These are phyloP conservation scores for Atta colombica DNA, from an alignment of 1,140 invertebrate species.

Conservation along the genomic window DNA sequence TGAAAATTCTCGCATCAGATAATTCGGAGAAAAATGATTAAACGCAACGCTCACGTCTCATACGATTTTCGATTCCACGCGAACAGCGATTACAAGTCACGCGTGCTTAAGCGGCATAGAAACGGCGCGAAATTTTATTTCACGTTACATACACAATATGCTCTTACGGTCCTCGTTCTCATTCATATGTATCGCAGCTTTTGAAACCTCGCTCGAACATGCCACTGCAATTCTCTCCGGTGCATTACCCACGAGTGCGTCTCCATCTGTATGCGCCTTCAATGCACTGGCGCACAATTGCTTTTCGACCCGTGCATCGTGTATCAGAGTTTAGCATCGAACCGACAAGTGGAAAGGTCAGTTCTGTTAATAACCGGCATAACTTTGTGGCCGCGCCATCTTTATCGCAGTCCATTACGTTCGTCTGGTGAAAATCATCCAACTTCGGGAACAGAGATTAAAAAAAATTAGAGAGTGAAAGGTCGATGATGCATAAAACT, in stretches of 20 bases:
- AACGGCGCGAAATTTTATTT: constrained; percentile 24
- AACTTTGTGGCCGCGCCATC: too few species aligned
- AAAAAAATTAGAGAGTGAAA: too few species aligned
- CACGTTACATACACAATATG: neutral
- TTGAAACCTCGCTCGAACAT: constrained; percentile 56
- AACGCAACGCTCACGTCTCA: neutral
- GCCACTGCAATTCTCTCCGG: constrained; percentile 59
- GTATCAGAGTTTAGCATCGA: constrained; percentile 33
- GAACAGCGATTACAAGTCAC: neutral
- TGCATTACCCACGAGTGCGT: constrained; percentile 42
- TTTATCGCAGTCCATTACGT: too few species aligned
- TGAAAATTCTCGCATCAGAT: neutral
- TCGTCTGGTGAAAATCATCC: neutral
- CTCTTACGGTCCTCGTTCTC: constrained; percentile 25
- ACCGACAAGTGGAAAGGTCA: constrained; percentile 67
- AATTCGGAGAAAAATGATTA: neutral
- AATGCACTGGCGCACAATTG: constrained; percentile 54
- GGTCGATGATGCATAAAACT: too few species aligned
- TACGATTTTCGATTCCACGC: neutral
- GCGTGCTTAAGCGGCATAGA: constrained; percentile 19
- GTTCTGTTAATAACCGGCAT: constrained; percentile 55
- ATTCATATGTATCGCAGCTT: constrained; percentile 57
- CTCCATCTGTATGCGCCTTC: constrained; percentile 16
- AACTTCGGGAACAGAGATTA: too few species aligned
- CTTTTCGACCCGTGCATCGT: constrained; percentile 5